Evolutionary conservation across 1,140 invertebrate species (phyloP).

Genomic region (Hirudo medicinalis): DNA sequence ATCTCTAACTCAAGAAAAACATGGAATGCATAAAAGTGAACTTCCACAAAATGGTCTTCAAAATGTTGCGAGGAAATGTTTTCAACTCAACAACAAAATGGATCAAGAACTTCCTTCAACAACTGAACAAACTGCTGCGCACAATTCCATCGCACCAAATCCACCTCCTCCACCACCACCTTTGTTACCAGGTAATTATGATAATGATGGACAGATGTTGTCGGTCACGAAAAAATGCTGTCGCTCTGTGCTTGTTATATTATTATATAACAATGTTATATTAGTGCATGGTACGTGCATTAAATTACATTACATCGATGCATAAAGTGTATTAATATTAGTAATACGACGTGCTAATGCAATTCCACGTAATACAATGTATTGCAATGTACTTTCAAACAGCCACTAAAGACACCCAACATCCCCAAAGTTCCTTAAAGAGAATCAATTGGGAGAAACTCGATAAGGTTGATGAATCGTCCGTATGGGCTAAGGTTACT

Average conservation of each 20-base stretch:
- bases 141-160: background rate
- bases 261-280: too few relatives aligned
- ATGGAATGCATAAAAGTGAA: too few relatives aligned
- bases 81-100: background rate
- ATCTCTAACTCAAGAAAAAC: background rate
- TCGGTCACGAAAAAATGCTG: too few relatives aligned
- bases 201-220: background rate
- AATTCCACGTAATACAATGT: too few relatives aligned
- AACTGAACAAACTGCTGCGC: background rate
- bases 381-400: too few relatives aligned
- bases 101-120: background rate
- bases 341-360: too few relatives aligned
- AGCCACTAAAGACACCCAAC: background rate
- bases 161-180: constrained; percentile 24
- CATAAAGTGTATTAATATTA: too few relatives aligned
- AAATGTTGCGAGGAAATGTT: background rate
- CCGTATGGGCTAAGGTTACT: constrained; percentile 24
- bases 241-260: too few relatives aligned
- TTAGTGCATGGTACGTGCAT: too few relatives aligned
- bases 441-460: constrained; percentile 41
- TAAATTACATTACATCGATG: too few relatives aligned
- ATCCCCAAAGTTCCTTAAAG: constrained; percentile 29
- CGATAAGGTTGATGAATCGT: constrained; percentile 24
- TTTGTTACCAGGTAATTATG: constrained; percentile 27
- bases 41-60: too few relatives aligned